Percentiles rank a stretch among this genome's conserved stretches.
Evolutionary conservation across 1,140 invertebrate genomes (phyloP).

Genomic region (Drosophila mojavensis): DNA sequence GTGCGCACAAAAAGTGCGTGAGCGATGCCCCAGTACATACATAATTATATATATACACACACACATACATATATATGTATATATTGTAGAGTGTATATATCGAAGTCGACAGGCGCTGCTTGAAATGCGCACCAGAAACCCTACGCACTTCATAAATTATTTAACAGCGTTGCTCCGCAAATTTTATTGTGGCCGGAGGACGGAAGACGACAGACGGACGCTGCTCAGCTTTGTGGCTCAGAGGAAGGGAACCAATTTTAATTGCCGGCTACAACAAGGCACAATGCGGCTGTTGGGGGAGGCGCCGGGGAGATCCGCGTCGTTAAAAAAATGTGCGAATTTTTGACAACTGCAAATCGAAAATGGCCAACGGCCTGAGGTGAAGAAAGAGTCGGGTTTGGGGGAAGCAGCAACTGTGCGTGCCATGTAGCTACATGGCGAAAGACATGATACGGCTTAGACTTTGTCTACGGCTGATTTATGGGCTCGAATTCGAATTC

Average conservation of each 20-base stretch:
- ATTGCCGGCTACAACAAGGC: slow-evolving; percentile 68
- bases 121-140: slow-evolving; percentile 73
- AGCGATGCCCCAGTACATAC: slow-evolving; percentile 54
- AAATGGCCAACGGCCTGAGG: slow-evolving; percentile 14
- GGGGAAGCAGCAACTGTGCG: not conserved
- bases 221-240: not conserved
- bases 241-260: slow-evolving; percentile 70
- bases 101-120: slow-evolving; percentile 45
- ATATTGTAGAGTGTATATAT: not conserved
- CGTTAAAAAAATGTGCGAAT: slow-evolving; percentile 68
- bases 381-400: not conserved
- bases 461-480: slow-evolving; percentile 30
- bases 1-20: slow-evolving; percentile 57
- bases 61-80: slow-evolving; percentile 31
- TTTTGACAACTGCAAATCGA: slow-evolving; percentile 74
- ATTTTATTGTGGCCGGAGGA: slow-evolving; percentile 21
- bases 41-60: slow-evolving; percentile 10
- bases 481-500: slow-evolving; percentile 9
- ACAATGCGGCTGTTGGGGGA: not conserved
- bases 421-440: slow-evolving; percentile 36
- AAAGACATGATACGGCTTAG: slow-evolving; percentile 28
- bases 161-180: slow-evolving; percentile 65
- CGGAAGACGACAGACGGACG: not conserved
- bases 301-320: not conserved
- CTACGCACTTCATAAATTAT: slow-evolving; percentile 81